These are phyloP conservation scores for Xiphophorus hellerii DNA, from an alignment of 2,113 vertebrate genomes.

Conservation along the genomic window DNA sequence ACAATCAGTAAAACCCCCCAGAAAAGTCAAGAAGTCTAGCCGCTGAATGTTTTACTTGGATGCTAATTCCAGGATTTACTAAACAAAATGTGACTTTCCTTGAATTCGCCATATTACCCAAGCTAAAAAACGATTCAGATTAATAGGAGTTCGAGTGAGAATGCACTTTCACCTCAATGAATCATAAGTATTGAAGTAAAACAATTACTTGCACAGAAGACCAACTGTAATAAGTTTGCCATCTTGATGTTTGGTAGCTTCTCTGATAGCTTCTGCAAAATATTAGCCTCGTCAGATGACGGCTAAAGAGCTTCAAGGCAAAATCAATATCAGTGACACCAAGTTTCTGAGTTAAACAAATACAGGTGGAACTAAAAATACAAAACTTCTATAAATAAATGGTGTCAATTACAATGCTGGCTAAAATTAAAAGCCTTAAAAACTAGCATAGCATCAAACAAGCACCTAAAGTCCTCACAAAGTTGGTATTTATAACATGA, in stretches of 20 bases:
- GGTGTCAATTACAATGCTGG: conserved; percentile 37
- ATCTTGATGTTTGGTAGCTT: neutral
- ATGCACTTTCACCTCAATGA: neutral
- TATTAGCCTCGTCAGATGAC: neutral
- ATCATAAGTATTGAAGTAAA: neutral
- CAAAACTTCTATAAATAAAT: conserved; percentile 29
- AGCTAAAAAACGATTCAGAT: neutral
- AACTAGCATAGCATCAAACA: conserved; percentile 1
- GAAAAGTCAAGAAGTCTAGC: neutral
- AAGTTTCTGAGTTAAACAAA: neutral
- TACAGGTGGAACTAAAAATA: neutral
- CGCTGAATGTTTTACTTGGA: neutral
- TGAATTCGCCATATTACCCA: no score
- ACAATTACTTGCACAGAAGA: neutral
- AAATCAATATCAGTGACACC: neutral
- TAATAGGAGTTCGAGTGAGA: neutral
- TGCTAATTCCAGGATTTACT: neutral
- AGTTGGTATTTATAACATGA: conserved; percentile 32
- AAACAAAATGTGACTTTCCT: neutral
- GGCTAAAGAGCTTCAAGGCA: neutral
- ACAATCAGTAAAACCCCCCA: no score
- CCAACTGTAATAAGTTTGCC: neutral
- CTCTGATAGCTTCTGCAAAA: neutral
- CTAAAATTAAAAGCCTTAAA: conserved; percentile 15
- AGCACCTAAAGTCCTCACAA: conserved; percentile 10